Evolutionary conservation across 37 sponge, comb jelly and placozoan species (phyloP).

Genomic region (Haliclona indistincta): DNA sequence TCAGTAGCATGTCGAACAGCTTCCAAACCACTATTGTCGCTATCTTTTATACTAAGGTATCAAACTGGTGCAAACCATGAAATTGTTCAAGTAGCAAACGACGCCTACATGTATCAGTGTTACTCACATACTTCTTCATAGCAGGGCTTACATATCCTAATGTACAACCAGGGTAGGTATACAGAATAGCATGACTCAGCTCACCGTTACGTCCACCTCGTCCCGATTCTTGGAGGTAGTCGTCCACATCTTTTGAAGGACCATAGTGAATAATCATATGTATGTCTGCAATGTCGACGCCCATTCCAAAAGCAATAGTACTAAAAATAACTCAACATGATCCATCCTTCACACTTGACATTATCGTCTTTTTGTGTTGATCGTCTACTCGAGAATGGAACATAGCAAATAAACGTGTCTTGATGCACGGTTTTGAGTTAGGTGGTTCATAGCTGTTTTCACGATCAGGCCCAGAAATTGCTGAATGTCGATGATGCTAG

Average conservation of each 20-base stretch:
- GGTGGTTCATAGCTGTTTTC: constrained; percentile 6
- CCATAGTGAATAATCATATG: constrained; percentile 8
- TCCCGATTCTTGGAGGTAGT: constrained; percentile 14
- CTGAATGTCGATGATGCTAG: too few relatives aligned
- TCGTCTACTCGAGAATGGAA: constrained; percentile 8
- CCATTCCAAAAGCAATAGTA: constrained; percentile 31
- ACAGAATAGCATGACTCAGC: too few relatives aligned
- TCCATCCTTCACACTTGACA: not conserved
- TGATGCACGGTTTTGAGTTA: not conserved
- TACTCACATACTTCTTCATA: constrained; percentile 9
- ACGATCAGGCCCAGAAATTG: too few relatives aligned
- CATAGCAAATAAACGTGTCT: constrained; percentile 18
- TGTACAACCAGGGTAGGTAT: too few relatives aligned
- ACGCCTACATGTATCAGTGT: not conserved
- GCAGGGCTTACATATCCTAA: too few relatives aligned
- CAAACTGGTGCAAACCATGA: too few relatives aligned
- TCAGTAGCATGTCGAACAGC: too few relatives aligned
- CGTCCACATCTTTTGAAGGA: constrained; percentile 14
- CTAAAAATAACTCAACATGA: constrained; percentile 10
- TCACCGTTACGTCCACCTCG: not conserved
- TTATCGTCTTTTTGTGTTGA: not conserved
- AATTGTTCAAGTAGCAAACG: not conserved
- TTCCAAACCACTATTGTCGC: too few relatives aligned
- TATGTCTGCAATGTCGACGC: constrained; percentile 14
- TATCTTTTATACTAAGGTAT: too few relatives aligned